Base-by-base conservation (phyloP, 2,113 vertebrate genomes). In the Chloropsis cyanopogon region DNA sequence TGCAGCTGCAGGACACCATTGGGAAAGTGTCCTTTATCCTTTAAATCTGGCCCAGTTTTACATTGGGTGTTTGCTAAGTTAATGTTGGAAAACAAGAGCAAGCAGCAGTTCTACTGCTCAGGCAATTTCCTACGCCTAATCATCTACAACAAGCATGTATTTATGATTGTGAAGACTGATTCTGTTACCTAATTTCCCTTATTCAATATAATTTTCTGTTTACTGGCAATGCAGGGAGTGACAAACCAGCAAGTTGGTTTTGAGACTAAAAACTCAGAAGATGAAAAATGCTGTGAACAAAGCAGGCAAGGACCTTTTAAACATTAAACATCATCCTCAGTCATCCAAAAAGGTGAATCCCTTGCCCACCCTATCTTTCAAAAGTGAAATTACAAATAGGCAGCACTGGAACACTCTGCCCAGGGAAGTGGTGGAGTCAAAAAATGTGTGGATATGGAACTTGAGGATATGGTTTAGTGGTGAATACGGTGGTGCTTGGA, bases 121-220 rank as follows among this genome's bases (percentile, higher is more conserved):
- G 26, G 26, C 35, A 24, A 52, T 16, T 82, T 54, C 49, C 44
- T 56, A 42, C 31, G 41, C 20, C 39, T 59, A 8, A 81, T 29
- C 12, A 64, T 11, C 57, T 71, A 65, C 84, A 86, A 10, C 3
- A 22, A n/a, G 3, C 0, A 0, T 12, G 3, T 11, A 15, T 35
- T 76, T 35, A 53, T 14, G 18, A 50, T 2, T 20, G 21, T 9
- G 10, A 9, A 73, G 23, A 88, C 33, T n/a, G n/a, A 54, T 19
- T 63, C 29, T 26, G 10, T 1, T 39, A 24, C 15, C 28, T 9
- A 0, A 50, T 57, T 76, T 72, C 16, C 31, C 19, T 54, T 57
- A 61, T 12, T 50, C 19, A 53, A 6, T 16, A 4, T 14, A 12
- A 22, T 31, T 83, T 44, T 59, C 5, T 39, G 9, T 10, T 23